Evolutionary conservation across 2,888 invertebrate species (phyloP).

Genomic region (Amiota mariae): DNA sequence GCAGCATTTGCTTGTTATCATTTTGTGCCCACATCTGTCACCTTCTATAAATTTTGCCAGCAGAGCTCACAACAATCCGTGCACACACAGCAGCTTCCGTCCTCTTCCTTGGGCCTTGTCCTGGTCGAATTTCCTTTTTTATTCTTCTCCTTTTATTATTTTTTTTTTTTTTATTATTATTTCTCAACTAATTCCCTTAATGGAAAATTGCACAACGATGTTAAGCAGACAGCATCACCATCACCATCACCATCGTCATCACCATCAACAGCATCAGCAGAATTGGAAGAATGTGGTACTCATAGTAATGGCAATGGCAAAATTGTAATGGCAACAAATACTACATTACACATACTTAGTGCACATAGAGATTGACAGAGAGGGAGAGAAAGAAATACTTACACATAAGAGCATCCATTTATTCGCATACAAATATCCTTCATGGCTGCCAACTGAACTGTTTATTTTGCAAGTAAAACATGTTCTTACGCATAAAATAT

Average conservation of each 20-base stretch:
- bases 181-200: slow-evolving; percentile 64
- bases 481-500: slow-evolving; percentile 65
- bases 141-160: slow-evolving; percentile 10
- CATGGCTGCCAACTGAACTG: slow-evolving; percentile 18
- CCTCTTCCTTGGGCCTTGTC: not conserved
- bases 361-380: slow-evolving; percentile 20
- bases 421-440: slow-evolving; percentile 18
- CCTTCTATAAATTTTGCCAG: slow-evolving; percentile 61
- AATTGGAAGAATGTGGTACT: not conserved
- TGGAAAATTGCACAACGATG: slow-evolving; percentile 62
- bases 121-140: slow-evolving; percentile 35
- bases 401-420: slow-evolving; percentile 38
- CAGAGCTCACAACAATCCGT: not conserved
- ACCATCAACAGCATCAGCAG: not conserved
- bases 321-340: slow-evolving; percentile 37
- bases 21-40: slow-evolving; percentile 64
- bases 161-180: slow-evolving; percentile 44
- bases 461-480: slow-evolving; percentile 34
- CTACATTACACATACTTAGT: slow-evolving; percentile 21
- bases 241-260: not conserved
- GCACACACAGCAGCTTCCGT: not conserved
- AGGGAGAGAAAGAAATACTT: no score
- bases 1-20: slow-evolving; percentile 56
- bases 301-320: slow-evolving; percentile 14
- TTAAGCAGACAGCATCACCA: slow-evolving; percentile 36